Base-by-base conservation (phyloP, 37 sponge, comb jelly and placozoan species). In the Oopsacas minuta region DNA sequence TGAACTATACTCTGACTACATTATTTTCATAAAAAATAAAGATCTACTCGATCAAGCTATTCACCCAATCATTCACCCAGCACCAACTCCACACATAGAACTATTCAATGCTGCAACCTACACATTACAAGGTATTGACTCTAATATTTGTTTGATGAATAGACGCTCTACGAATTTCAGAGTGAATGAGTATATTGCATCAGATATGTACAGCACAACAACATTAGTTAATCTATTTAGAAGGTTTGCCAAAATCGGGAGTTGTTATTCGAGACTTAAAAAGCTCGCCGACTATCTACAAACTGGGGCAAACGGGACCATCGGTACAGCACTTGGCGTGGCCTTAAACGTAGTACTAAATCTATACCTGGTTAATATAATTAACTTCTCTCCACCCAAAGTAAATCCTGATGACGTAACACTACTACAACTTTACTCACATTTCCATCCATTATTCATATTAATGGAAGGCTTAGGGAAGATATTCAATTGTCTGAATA, bases 201-300 rank as follows among this genome's bases (percentile, higher is more conserved):
- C 75, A 20, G 75, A 61, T 25, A 61, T 34, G 1, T 61, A 25
- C 20, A 61, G 75, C 28, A 61, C 75, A 61, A 61, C 75, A 25
- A 25, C 75, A 3, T 61, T 61, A 61, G 75, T 61, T 61, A 61
- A 61, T 61, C 28, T 61, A 34, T 61, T 61, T 61, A 61, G 30
- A 61, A 61, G 28, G 22, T 61, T 61, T 34, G 75, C 75, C 5
- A 5, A 3, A 32, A 25, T 25, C 22, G 75, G 75, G 3, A 61
- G 75, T 61, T 61, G 7, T 61, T 61, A 61, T 34, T 3, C 75
- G 75, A 25, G 75, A 5, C 28, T 61, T 32, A 34, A 61, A n/a
- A 61, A 61, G 28, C 75, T 61, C 30, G 75, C 75, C 17, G 30
- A 5, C 22, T 61, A 61, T 61, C 28, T 61, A 61, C 7, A 61